A percentile compares a stretch with the other conserved stretches of the same genome.
phyloP scores from a whole-genome alignment of 2,888 invertebrate genomes.

The Perizoma affinitatum region DNA sequence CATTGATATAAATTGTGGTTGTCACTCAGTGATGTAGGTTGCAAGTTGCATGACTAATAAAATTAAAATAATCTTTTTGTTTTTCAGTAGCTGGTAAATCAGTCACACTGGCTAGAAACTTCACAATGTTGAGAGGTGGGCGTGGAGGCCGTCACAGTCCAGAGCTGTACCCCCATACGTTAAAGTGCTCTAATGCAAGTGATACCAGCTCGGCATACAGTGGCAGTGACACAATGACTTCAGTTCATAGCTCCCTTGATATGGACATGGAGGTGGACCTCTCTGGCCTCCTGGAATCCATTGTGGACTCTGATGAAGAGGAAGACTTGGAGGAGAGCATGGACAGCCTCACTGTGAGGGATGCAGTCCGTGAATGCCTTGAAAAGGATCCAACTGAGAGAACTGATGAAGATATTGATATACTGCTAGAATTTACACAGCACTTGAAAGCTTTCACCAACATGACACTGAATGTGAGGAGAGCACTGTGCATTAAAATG shows the following conservation, averaged over 20 bases:
- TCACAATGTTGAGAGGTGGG: constrained; percentile 85
- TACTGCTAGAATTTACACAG: constrained; percentile 97
- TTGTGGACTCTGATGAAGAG: constrained; percentile 98
- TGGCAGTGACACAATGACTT: constrained; percentile 98
- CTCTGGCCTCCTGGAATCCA: constrained; percentile 96
- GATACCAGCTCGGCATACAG: constrained; percentile 98
- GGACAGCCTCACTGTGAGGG: constrained; percentile 95
- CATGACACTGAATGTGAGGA: constrained; percentile 96
- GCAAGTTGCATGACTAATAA: constrained; percentile 1
- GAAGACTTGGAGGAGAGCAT: constrained; percentile 96
- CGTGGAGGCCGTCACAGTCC: constrained; percentile 86
- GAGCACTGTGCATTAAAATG: constrained; percentile 98
- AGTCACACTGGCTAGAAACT: constrained; percentile 63
- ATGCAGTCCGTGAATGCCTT: constrained; percentile 97
- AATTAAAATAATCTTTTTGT: constrained; percentile 22
- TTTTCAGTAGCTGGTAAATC: constrained; percentile 71
- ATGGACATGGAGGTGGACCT: constrained; percentile 94
- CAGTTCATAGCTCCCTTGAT: constrained; percentile 93
- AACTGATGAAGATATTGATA: constrained; percentile 97
- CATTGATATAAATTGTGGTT: no score
- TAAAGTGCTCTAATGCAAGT: constrained; percentile 90
- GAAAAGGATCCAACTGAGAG: constrained; percentile 98
- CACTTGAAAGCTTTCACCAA: constrained; percentile 99
- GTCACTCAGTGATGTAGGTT: no score
- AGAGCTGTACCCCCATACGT: constrained; percentile 93